A percentile compares a stretch with the other conserved stretches of the same genome.
phyloP scores from a whole-genome alignment of 2,113 vertebrate genomes.

The Penelope pileata region DNA sequence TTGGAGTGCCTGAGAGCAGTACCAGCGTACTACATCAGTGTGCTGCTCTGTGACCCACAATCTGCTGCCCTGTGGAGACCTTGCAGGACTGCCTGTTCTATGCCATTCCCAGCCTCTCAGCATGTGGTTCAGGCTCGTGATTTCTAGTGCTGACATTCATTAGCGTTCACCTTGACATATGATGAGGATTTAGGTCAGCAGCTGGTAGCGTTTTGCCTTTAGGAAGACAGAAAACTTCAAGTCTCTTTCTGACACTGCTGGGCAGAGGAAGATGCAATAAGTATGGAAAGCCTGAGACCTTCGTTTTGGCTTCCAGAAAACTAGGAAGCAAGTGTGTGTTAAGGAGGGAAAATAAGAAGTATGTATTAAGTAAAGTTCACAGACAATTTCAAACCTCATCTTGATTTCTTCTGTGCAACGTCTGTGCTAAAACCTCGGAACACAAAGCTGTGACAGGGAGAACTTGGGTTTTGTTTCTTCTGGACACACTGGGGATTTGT shows the following conservation, averaged over 20 bases:
- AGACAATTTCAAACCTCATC: not conserved
- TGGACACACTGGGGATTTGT: fast-evolving
- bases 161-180: not conserved
- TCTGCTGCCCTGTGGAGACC: not conserved
- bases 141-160: not conserved
- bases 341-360: not conserved
- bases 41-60: not conserved
- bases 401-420: not conserved
- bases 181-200: not conserved
- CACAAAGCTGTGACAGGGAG: not conserved
- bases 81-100: not conserved
- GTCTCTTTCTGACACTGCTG: not conserved
- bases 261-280: not conserved
- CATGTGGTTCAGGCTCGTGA: not conserved
- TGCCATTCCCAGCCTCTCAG: not conserved
- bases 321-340: not conserved
- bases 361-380: not conserved
- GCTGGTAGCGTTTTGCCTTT: not conserved
- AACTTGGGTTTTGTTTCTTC: fast-evolving
- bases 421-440: not conserved
- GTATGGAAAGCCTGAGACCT: not conserved
- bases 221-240: not conserved
- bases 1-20: not conserved
- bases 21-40: not conserved
- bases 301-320: not conserved